Evolutionary conservation across 2,888 invertebrate genomes (phyloP).

Genomic region (Tipula helvola): DNA sequence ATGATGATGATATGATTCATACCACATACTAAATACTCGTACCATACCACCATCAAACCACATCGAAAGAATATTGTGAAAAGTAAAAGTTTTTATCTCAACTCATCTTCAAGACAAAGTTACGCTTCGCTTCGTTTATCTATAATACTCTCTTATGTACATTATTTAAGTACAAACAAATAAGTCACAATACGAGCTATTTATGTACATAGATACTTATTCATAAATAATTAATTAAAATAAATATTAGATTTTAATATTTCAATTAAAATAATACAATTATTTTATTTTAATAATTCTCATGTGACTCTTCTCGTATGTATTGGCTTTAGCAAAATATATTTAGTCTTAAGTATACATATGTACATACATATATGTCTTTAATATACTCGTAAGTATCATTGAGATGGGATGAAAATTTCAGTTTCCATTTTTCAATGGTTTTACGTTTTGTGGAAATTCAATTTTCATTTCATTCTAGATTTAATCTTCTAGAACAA

Average conservation of each 20-base stretch:
- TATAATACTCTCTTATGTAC: not conserved
- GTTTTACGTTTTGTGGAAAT: not conserved
- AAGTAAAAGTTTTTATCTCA: not conserved
- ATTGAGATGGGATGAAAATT: not conserved
- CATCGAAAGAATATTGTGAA: not conserved
- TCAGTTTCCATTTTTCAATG: not conserved
- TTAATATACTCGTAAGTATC: not conserved
- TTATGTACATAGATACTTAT: not conserved
- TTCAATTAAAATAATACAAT: not conserved
- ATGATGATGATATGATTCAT: not conserved
- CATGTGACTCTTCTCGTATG: not conserved
- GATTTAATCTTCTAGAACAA: not conserved
- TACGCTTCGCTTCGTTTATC: not conserved
- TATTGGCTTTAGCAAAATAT: not conserved
- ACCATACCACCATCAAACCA: not conserved
- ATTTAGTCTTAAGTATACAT: not conserved
- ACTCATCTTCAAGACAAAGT: not conserved
- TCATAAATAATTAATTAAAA: not conserved
- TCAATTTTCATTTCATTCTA: not conserved
- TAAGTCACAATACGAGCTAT: not conserved
- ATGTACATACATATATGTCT: not conserved
- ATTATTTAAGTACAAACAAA: not conserved
- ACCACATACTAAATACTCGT: not conserved
- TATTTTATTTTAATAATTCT: not conserved
- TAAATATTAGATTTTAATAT: not conserved